Evolutionary conservation across 2,888 invertebrate species (phyloP), one percentile per base, ranked within the genome.

Genomic region (Protula sp.): DNA sequence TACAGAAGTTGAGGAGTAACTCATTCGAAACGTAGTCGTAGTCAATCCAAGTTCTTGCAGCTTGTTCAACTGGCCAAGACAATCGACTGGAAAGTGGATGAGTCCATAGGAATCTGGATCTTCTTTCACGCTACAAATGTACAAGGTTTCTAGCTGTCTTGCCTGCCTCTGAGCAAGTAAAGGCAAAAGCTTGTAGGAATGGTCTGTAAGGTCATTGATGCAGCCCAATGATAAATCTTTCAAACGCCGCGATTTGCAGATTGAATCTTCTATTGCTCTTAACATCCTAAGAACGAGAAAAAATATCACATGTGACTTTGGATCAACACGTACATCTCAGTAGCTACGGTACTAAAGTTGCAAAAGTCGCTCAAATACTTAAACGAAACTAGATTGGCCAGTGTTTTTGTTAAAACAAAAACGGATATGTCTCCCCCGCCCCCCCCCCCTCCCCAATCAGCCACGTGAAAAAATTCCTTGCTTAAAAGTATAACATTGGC

Each of bases 111-210:
- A 84, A 71, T 86, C 85, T 60, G 88, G 87, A 82, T 88, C 87
- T 76, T 87, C 87, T 79, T 89, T 89, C 30, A 89, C 85, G 55
- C 88, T 87, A 66, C 88, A 87, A 69, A 89, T 81, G 70, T 88
- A 87, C 50, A 89, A 82, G 65, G 85, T 83, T 61, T 85, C 83
- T 54, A 89, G 76, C 61, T 85, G 84, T 68, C 84, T 83, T 53
- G 87, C 75, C 58, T 85, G 85, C 68, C 82, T 77, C 48, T 76
- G 71, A 48, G 76, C 78, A 47, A 86, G 75, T 3, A 80, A 72
- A 45, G 81, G 74, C 31, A 86, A 69, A 58, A 85, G 75, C 45
- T 75, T 67, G 56, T 78, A 79, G 22, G 82, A 77, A 67, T 81
- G 80, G 54, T 81, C 80, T n/a, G 83, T 76, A 47, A 85, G 70